phyloP scores from a whole-genome alignment of 2,888 invertebrate genomes.

The Ornithoptera alexandrae region DNA sequence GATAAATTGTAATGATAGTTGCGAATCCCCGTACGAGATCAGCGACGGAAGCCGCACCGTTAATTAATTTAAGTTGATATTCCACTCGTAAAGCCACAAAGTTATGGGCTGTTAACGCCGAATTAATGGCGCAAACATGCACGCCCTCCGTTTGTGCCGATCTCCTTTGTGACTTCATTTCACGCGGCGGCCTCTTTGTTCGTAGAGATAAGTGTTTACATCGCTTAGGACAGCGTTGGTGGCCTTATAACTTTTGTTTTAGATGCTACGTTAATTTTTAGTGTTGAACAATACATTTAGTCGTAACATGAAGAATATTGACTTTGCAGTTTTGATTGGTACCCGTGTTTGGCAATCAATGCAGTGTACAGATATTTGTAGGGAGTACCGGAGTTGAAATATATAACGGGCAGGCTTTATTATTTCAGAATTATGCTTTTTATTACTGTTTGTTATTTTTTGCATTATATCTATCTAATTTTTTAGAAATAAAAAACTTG shows the following conservation, averaged over 20 bases:
- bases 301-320: not conserved
- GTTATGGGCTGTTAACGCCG: conserved; percentile 57
- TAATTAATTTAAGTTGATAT: conserved; percentile 60
- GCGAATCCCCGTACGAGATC: conserved; percentile 24
- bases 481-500: no score
- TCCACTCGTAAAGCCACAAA: conserved; percentile 60
- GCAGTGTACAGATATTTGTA: no score
- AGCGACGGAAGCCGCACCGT: conserved; percentile 34
- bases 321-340: no score
- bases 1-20: conserved; percentile 8
- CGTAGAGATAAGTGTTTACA: not conserved
- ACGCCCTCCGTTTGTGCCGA: conserved; percentile 51
- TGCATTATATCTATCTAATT: no score
- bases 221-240: not conserved
- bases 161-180: conserved; percentile 34
- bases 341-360: no score
- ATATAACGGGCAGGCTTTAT: no score
- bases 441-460: no score
- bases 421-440: no score
- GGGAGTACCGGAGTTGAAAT: no score
- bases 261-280: not conserved
- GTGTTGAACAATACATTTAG: not conserved
- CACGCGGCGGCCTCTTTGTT: conserved; percentile 3
- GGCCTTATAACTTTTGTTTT: not conserved
- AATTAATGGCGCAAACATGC: conserved; percentile 56